Evolutionary conservation across 2,888 invertebrate genomes (phyloP), one percentile per base, ranked within the genome.

Genomic region (Miltochrista miniata): DNA sequence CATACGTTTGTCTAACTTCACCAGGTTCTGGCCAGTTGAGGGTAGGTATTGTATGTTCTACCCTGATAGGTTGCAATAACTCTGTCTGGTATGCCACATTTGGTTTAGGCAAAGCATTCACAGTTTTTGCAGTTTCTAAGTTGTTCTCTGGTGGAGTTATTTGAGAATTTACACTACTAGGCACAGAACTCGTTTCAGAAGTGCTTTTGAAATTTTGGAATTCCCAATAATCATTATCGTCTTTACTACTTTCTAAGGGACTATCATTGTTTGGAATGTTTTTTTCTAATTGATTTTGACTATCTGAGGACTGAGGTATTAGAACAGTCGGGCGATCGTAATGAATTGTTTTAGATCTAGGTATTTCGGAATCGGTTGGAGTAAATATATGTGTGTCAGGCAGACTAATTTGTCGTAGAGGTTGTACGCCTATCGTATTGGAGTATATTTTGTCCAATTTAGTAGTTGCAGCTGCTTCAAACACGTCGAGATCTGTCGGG

Each of bases 381-480:
- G 92, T 92, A 63, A 90, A 92, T 47, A 92, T 92, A 68, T 92
- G 92, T 18, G 92, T 92, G 54, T 92, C 92, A 9, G 92, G 92
- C 53, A 92, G 74, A 63, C 76, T 92, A 45, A 92, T 92, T 71
- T 92, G 92, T 42, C 92, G 68, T 51, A 90, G 62, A 36, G 89
- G 89, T 66, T 92, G 91, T 29, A 90, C 81, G 64, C 76, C 82
- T 46, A 91, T 65, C 37, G 87, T 80, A 51, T 74, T 85, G 18
- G 91, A 85, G 64, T 81, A 90, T 61, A 86, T 78, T 67, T 87
- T 87, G 50, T 85, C 83, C 15, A 79, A 46, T 67, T 83, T 85
- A 11, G 77, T 56, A n/a, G 84, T 60, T 37, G 77, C 62, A 14
- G 79, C 64, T 46, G 76, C 76, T 66, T 83, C 83, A 70, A 89